These are phyloP conservation scores for Drosophila demipolita DNA, from an alignment of 2,888 invertebrate species.

Conservation along the genomic window DNA sequence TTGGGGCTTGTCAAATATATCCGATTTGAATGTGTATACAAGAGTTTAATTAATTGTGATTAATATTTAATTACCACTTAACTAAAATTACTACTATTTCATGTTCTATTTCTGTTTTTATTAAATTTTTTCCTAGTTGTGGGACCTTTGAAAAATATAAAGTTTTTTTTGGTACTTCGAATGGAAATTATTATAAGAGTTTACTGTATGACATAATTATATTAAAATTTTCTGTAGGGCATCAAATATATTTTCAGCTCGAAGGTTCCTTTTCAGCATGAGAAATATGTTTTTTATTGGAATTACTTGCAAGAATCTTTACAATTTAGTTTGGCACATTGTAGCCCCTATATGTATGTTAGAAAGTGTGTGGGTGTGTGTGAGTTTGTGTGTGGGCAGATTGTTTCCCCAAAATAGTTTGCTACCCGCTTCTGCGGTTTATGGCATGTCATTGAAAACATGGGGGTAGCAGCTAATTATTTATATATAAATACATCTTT, in stretches of 20 bases:
- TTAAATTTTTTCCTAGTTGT: neutral
- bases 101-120: neutral
- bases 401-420: conserved; percentile 54
- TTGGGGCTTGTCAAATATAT: neutral
- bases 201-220: neutral
- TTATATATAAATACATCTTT: neutral
- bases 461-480: conserved; percentile 74
- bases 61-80: conserved; percentile 1
- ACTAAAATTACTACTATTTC: neutral
- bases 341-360: conserved; percentile 13
- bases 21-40: neutral
- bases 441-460: conserved; percentile 65
- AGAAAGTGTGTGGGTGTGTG: conserved; percentile 5
- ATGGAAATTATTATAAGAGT: neutral
- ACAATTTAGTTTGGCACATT: conserved; percentile 37
- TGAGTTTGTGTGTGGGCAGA: conserved; percentile 10
- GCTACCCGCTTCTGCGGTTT: conserved; percentile 67
- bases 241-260: neutral
- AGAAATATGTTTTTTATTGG: conserved; percentile 59
- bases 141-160: neutral
- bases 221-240: neutral
- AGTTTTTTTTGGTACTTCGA: neutral
- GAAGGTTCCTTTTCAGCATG: neutral
- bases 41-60: neutral
- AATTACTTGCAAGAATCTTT: conserved; percentile 66